Base-by-base conservation (phyloP, 2,797 vertebrate genomes). In the Moxostoma hubbsi region DNA sequence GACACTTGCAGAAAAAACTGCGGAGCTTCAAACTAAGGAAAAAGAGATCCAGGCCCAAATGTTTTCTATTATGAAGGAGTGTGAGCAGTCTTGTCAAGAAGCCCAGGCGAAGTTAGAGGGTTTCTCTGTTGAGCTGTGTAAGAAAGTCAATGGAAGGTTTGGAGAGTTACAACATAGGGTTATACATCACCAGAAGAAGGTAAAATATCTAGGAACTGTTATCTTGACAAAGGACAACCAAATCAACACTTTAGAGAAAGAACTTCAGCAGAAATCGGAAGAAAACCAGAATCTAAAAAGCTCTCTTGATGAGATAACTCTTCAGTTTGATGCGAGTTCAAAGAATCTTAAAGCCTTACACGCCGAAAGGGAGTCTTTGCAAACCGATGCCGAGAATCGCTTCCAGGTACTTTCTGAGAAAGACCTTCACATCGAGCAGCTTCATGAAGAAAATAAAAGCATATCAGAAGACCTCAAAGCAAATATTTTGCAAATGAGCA, bases 231-330 rank as follows among this genome's bases (percentile, higher is more conserved):
- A 95, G 88, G 79, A 6, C 5, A 78, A 83, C 76, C 91, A 76
- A 84, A 92, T 96, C 85, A 85, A 88, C 91, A 92, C 94, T 85
- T 93, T 98, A 85, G 94, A 98, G 92, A 87, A 90, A 86, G 93
- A 91, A 36, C 91, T 98, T 80, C 86, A 49, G 62, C 91, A 93
- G 86, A 81, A 92, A 69, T 86, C 69, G 12, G 92, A 95, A 80
- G 93, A 94, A 83, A 95, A 93, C 47, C 90, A 84, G 63, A 90
- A 86, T 86, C 92, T 96, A 84, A 94, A 87, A 82, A 89, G 80
- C 86, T 94, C 93, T 81, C 90, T 97, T 81, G 93, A 96, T 18
- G 92, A 96, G 83, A 88, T 89, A 82, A 85, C 89, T 9, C 88
- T 90, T 88, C 90, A 96, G 85, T 90, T 98, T 85, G 93, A 94